These are phyloP conservation scores for Dendrophyllia cribrosa DNA, from an alignment of 64 coral and sea anemone genomes.

Conservation along the genomic window DNA sequence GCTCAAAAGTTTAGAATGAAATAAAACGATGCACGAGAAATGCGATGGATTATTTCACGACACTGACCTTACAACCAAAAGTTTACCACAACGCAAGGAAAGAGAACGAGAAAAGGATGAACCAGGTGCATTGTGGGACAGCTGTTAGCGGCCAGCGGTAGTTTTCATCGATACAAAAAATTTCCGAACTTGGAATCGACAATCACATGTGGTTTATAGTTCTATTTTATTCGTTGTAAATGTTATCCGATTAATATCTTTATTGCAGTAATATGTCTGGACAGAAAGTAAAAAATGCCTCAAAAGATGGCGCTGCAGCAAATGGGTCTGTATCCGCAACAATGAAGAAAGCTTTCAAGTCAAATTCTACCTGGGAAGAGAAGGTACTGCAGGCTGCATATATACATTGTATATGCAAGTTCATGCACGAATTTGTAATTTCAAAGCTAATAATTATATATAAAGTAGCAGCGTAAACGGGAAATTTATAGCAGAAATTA, in stretches of 20 bases:
- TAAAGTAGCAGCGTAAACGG: too few species aligned
- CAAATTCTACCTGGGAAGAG: slow-evolving; percentile 94
- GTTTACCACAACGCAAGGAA: slow-evolving; percentile 91
- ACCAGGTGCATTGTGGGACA: slow-evolving; percentile 74
- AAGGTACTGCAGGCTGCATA: too few species aligned
- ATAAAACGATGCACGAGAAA: slow-evolving; percentile 68
- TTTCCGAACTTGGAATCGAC: background rate
- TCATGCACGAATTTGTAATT: too few species aligned
- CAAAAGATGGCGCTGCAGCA: slow-evolving; percentile 64
- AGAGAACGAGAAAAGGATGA: slow-evolving; percentile 63
- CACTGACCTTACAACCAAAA: slow-evolving; percentile 73
- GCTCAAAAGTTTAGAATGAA: background rate
- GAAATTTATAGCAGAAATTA: too few species aligned
- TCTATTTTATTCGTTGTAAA: background rate
- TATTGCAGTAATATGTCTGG: slow-evolving; percentile 67
- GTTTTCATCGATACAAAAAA: slow-evolving; percentile 22
- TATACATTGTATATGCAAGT: too few species aligned
- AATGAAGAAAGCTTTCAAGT: slow-evolving; percentile 90
- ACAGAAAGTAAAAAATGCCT: slow-evolving; percentile 81
- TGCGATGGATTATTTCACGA: slow-evolving; percentile 62
- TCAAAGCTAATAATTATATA: too few species aligned
- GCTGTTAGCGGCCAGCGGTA: slow-evolving; percentile 23
- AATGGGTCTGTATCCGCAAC: slow-evolving; percentile 84
- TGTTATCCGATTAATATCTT: background rate
- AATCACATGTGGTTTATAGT: background rate